Percentiles rank a stretch among this genome's conserved stretches.
Conservation (phyloP, 92 coral and sea anemone genomes). For the Epizoanthus stellaris region DNA sequence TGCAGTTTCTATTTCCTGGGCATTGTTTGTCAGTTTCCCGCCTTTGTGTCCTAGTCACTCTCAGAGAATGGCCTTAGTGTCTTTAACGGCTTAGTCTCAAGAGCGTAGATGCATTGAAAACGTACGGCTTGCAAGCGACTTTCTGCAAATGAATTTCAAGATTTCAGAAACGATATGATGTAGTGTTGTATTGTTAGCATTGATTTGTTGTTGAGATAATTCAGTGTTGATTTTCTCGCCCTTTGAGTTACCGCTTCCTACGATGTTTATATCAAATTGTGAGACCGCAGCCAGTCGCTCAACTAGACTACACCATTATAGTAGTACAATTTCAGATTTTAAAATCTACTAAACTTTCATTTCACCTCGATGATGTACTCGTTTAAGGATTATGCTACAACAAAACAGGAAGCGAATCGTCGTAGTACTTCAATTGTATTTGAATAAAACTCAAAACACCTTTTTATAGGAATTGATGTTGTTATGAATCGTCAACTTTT, state of each 20-base stretch:
- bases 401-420: conserved; percentile 6
- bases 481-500: background rate
- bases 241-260: background rate
- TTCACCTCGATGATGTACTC: background rate
- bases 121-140: background rate
- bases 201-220: conserved; percentile 17
- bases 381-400: background rate
- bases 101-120: background rate
- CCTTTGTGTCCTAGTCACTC: conserved; percentile 20
- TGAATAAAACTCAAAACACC: conserved; percentile 2
- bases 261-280: background rate
- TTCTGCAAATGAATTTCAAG: conserved; percentile 4
- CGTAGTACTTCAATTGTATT: background rate
- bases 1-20: conserved; percentile 1
- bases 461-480: background rate
- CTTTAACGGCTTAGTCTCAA: background rate
- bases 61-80: background rate
- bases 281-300: background rate
- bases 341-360: background rate
- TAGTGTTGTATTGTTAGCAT: background rate
- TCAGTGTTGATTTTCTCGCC: background rate
- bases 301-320: conserved; percentile 17
- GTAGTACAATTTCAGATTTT: background rate
- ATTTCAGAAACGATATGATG: background rate
- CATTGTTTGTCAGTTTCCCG: background rate